A percentile compares a stretch with the other conserved stretches of the same genome.
Evolutionary conservation across 2,797 vertebrate genomes (phyloP).

Genomic region (Enteromius viviparus): DNA sequence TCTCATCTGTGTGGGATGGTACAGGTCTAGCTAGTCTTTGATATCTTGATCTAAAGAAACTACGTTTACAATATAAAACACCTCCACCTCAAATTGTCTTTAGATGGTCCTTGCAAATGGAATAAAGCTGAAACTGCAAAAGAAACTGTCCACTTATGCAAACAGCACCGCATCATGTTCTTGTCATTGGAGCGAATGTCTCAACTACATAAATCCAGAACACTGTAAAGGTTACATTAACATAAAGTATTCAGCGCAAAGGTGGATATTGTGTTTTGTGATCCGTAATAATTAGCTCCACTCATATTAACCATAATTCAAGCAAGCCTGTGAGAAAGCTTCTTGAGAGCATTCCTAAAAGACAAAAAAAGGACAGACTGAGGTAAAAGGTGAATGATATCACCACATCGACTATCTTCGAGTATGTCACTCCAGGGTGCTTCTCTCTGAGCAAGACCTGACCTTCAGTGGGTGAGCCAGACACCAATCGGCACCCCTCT

Average conservation of each 20-base stretch:
- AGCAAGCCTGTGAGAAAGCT: constrained; percentile 57
- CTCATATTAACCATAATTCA: constrained; percentile 71
- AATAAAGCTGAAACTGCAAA: constrained; percentile 23
- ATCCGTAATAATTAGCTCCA: constrained; percentile 74
- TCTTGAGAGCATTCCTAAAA: constrained; percentile 49
- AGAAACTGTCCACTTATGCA: not conserved
- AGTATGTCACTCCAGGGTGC: constrained; percentile 57
- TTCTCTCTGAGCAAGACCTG: constrained; percentile 52
- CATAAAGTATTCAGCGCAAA: constrained; percentile 67
- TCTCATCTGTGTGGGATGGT: constrained; percentile 27
- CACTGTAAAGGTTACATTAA: constrained; percentile 77
- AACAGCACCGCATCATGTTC: constrained; percentile 34
- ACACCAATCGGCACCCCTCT: constrained; percentile 48
- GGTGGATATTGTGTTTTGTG: constrained; percentile 65
- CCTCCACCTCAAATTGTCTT: constrained; percentile 3
- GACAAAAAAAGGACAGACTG: not conserved
- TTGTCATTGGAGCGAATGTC: constrained; percentile 52
- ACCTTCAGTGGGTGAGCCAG: constrained; percentile 59
- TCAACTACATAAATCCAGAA: constrained; percentile 62
- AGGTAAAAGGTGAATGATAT: constrained; percentile 11
- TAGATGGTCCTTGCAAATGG: not conserved
- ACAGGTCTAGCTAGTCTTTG: not conserved
- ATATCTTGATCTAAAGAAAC: constrained; percentile 11
- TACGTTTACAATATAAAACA: constrained; percentile 2
- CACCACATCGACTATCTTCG: not conserved